Evolutionary conservation across 2,797 vertebrate genomes (phyloP).

Genomic region (Phoebastria nigripes): DNA sequence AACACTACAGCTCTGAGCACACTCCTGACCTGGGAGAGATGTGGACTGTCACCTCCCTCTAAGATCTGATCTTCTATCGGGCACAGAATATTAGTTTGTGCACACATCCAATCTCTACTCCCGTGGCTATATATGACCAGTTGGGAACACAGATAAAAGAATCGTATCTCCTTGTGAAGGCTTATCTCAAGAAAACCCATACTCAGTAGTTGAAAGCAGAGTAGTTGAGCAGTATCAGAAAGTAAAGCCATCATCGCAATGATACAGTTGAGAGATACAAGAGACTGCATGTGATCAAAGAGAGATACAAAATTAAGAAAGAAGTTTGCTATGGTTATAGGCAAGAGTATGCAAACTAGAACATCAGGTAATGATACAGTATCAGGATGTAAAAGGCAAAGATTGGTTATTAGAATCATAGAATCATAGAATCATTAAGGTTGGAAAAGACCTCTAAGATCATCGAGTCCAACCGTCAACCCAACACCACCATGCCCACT

Average conservation of each 20-base stretch:
- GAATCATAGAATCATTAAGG: too few species aligned
- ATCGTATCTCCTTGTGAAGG: fast-evolving
- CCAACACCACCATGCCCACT: too few species aligned
- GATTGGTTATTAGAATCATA: background rate
- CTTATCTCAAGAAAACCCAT: background rate
- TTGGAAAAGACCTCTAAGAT: too few species aligned
- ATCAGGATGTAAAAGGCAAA: background rate
- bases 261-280: background rate
- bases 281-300: background rate
- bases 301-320: background rate
- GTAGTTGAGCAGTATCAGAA: background rate
- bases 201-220: background rate
- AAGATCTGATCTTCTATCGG: background rate
- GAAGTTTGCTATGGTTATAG: background rate
- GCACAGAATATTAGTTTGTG: background rate
- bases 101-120: background rate
- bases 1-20: background rate
- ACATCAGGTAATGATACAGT: background rate
- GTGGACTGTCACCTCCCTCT: background rate
- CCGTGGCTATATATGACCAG: background rate
- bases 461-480: too few species aligned
- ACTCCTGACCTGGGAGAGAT: background rate
- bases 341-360: background rate
- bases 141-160: background rate
- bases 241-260: background rate